Conservation (phyloP, 2,888 invertebrate species). For the Listrodromus nycthemerus region DNA sequence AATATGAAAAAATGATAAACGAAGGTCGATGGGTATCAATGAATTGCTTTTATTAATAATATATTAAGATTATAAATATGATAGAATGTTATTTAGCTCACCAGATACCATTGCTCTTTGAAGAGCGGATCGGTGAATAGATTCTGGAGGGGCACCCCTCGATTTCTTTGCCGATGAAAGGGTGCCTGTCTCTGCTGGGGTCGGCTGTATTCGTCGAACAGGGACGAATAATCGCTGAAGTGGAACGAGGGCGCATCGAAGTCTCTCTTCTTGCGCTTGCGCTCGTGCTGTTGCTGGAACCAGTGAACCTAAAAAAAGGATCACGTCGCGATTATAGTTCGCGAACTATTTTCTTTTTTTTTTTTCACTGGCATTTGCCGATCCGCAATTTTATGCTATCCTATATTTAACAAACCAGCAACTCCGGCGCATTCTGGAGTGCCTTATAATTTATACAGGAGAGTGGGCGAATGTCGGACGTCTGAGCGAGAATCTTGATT, state of each 20-base stretch:
- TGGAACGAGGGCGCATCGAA: constrained; percentile 87
- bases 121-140: constrained; percentile 96
- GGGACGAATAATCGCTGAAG: constrained; percentile 80
- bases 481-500: too few relatives aligned
- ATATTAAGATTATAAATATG: background rate
- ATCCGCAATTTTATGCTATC: background rate
- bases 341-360: constrained; percentile 2
- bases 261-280: constrained; percentile 94
- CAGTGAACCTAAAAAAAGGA: constrained; percentile 90
- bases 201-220: constrained; percentile 80
- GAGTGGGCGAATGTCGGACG: too few relatives aligned
- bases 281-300: constrained; percentile 98
- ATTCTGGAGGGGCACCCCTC: constrained; percentile 84
- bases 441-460: too few relatives aligned
- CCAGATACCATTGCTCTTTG: constrained; percentile 99
- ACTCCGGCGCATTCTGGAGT: too few relatives aligned
- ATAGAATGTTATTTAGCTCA: constrained; percentile 86
- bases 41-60: constrained; percentile 18
- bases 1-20: background rate
- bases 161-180: constrained; percentile 81
- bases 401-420: too few relatives aligned
- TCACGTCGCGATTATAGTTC: constrained; percentile 4
- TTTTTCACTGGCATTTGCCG: background rate
- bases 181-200: constrained; percentile 84
- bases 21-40: background rate